These are phyloP conservation scores for Patagioenas fasciata DNA, from an alignment of 2,113 vertebrate genomes.

Conservation along the genomic window DNA sequence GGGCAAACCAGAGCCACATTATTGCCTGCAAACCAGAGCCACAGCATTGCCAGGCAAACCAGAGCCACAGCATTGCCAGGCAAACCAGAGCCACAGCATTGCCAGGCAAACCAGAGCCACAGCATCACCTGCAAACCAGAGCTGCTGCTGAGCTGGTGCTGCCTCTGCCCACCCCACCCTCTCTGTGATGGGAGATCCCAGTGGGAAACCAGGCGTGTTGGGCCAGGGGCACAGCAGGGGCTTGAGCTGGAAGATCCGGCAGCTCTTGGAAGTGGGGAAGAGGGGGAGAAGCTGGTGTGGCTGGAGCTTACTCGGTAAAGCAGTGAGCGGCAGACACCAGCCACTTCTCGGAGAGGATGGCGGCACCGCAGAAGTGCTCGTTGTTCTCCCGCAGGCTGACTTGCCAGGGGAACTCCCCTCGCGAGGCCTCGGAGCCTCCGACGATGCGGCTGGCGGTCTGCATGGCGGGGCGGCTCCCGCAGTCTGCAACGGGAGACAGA, in stretches of 20 bases:
- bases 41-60: too few species aligned
- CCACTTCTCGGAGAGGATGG: slow-evolving; percentile 83
- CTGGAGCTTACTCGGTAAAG: slow-evolving; percentile 83
- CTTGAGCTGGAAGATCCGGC: accelerated
- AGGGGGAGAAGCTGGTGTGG: accelerated
- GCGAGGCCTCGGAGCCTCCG: slow-evolving; percentile 82
- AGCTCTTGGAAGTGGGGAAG: not conserved
- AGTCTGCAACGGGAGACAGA: slow-evolving; percentile 73
- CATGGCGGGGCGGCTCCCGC: slow-evolving; percentile 84
- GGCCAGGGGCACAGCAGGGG: not conserved
- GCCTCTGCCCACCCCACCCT: not conserved
- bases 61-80: too few species aligned
- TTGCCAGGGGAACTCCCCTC: slow-evolving; percentile 94
- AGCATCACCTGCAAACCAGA: not conserved
- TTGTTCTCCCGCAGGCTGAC: slow-evolving; percentile 86
- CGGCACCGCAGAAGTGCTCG: slow-evolving; percentile 88
- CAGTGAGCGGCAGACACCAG: slow-evolving; percentile 94
- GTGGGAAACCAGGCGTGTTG: accelerated
- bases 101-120: too few species aligned
- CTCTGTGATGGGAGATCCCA: not conserved
- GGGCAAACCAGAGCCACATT: too few species aligned
- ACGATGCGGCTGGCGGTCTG: slow-evolving; percentile 81
- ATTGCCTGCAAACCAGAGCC: too few species aligned
- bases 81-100: too few species aligned
- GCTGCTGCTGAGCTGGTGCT: not conserved